Evolutionary conservation across 2,113 vertebrate species (phyloP).

Genomic region (Otus sunia): DNA sequence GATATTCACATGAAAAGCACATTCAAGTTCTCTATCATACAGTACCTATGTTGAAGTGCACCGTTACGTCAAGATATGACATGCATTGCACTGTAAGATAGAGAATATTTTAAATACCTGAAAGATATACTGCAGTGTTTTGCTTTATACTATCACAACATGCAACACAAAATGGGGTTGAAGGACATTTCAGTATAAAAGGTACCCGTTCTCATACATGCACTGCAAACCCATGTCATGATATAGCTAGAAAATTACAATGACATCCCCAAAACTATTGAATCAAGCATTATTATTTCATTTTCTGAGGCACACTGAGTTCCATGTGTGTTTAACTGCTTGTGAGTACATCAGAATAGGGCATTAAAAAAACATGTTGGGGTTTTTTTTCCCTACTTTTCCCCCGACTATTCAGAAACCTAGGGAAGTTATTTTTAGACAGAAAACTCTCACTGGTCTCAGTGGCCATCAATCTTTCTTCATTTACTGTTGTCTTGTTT

Average conservation of each 20-base stretch:
- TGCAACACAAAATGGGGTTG: neutral
- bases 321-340: neutral
- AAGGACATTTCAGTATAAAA: neutral
- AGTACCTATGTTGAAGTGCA: fast-evolving
- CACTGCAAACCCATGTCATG: neutral
- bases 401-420: neutral
- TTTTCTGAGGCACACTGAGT: neutral
- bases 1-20: neutral
- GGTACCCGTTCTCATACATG: neutral
- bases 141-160: neutral
- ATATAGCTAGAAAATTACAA: neutral
- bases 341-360: neutral
- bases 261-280: neutral
- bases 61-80: neutral
- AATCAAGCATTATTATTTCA: neutral
- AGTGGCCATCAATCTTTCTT: neutral
- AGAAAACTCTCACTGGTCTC: neutral
- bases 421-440: neutral
- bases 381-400: neutral
- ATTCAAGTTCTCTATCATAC: neutral
- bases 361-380: neutral
- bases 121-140: neutral
- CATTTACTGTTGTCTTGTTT: neutral
- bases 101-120: neutral
- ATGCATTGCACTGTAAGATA: too few species aligned